Base-by-base conservation (phyloP, 2,797 vertebrate genomes). In the Pipistrellus kuhlii region DNA sequence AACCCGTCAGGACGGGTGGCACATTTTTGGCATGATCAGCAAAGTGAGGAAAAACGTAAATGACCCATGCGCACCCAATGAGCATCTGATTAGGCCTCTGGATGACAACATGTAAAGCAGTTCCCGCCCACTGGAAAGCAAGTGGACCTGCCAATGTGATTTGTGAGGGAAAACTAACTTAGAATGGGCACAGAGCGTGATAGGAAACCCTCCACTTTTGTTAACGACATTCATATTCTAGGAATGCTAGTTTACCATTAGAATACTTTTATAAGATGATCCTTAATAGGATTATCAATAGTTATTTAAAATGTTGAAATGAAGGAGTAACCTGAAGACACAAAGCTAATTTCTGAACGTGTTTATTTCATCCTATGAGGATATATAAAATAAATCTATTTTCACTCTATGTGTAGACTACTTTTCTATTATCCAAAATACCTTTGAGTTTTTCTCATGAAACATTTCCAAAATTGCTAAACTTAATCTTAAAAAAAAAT, bases 1-100 rank as follows among this genome's bases (percentile, higher is more conserved):
- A 96, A 94, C 38, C 77, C 46, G 35, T 88, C 77, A 76, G 15
- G 48, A 93, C 75, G 78, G 55, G 25, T 88, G 94, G 85, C 93
- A 96, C 73, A 92, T 94, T 93, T 94, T 88, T 93, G 93, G 89
- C 94, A 93, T 64, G 82, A 77, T 94, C 85, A 96, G 95, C 85
- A 93, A 87, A 95, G 64, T 64, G 46, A 35, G 57, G 53, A 66
- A 84, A 75, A 91, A 88, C 73, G 55, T 68, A 94, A 95, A 95
- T 93, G 94, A 95, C 77, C 82, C 93, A 88, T 76, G 82, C 44
- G 89, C 72, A 84, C 66, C 68, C 80, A 91, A 94, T 11, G 66
- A 68, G 85, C 64, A 76, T 80, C 55, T 51, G 64, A 82, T 25
- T 51, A 90, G 44, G 57, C 18, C 38, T n/a, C 11, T 9, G 20